A percentile compares a stretch with the other conserved stretches of the same genome.
These are phyloP conservation scores for Hybognathus amarus DNA, from an alignment of 2,797 vertebrate genomes.

Conservation along the genomic window DNA sequence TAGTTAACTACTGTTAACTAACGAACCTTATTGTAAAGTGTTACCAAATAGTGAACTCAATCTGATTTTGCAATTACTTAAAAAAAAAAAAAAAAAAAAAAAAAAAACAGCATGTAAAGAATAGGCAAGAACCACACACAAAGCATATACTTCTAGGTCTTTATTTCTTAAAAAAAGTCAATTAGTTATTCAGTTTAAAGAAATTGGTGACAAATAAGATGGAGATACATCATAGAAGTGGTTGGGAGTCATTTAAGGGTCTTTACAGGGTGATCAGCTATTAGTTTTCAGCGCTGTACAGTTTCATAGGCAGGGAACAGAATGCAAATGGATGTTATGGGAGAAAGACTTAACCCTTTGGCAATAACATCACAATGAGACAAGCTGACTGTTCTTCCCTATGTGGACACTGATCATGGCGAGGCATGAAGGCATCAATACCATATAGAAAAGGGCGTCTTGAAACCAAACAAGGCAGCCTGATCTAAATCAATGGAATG, in stretches of 20 bases:
- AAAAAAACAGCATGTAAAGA: not conserved
- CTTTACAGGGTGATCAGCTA: conserved; percentile 23
- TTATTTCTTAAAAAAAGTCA: conserved; percentile 82
- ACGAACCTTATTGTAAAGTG: too few relatives aligned
- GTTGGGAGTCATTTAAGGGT: conserved; percentile 51
- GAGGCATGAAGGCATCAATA: conserved; percentile 36
- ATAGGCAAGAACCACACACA: not conserved
- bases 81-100: too few relatives aligned
- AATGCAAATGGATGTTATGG: conserved; percentile 41
- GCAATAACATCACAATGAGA: conserved; percentile 59
- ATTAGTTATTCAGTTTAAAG: conserved; percentile 79
- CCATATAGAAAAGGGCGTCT: conserved; percentile 29
- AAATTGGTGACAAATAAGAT: conserved; percentile 76
- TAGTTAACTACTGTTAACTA: too few relatives aligned
- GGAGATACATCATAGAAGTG: conserved; percentile 68
- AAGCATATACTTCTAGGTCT: conserved; percentile 69
- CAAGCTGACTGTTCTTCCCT: not conserved
- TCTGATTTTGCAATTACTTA: too few relatives aligned
- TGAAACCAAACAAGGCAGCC: conserved; percentile 35
- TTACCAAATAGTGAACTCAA: too few relatives aligned
- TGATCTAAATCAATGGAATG: conserved; percentile 51
- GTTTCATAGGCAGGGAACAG: conserved; percentile 11
- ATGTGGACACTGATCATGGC: conserved; percentile 22
- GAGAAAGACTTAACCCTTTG: conserved; percentile 62
- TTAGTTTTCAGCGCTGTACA: conserved; percentile 23